Base-by-base conservation (phyloP, 2,113 vertebrate genomes). In the Anarrhichthys ocellatus region DNA sequence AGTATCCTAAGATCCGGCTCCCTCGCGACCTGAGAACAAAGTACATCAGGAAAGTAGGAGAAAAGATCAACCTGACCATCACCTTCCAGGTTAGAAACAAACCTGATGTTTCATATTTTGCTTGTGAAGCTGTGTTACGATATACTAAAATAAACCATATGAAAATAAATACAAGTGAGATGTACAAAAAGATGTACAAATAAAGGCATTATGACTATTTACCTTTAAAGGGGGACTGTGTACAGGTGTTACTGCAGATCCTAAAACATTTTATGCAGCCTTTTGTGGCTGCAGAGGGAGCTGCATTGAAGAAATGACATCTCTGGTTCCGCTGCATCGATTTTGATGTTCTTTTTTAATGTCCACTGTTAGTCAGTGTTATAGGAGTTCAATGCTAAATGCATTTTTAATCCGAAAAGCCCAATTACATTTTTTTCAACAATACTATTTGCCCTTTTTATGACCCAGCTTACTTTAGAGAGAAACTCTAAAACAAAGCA, bases 1-100 rank as follows among this genome's bases (percentile, higher is more conserved):
- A 98, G 75, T 94, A 96, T 74, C 97, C 97, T 34, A 97, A 97
- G 92, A 97, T 98, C 87, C 97, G 97, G 17, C 95, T 98, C 0
- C 97, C 97, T 2, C 96, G 97, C 9, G 90, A 97, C 0, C 95
- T 98, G 50, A 96, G 97, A 71, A 96, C 96, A 85, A 98, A 96
- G 9, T 97, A 94, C 85, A 91, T 97, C 90, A 95, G 86, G 70
- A 96, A 46, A 93, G 97, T 98, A 0, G 97, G 97, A 59, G 96
- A 97, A 2, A 95, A 92, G 36, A 40, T 98, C 88, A 98, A 98
- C 92, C 92, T 98, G 20, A 88, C 95, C 72, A 95, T 98, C 84
- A 97, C 97, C 71, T 98, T 98, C 95, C 97, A 97, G 96, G 97
- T 98, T 58, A 85, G 81, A 52, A 54, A 61, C 38, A 14, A 7